These are phyloP conservation scores for Alectura lathami DNA, from an alignment of 2,113 vertebrate species.

Conservation along the genomic window DNA sequence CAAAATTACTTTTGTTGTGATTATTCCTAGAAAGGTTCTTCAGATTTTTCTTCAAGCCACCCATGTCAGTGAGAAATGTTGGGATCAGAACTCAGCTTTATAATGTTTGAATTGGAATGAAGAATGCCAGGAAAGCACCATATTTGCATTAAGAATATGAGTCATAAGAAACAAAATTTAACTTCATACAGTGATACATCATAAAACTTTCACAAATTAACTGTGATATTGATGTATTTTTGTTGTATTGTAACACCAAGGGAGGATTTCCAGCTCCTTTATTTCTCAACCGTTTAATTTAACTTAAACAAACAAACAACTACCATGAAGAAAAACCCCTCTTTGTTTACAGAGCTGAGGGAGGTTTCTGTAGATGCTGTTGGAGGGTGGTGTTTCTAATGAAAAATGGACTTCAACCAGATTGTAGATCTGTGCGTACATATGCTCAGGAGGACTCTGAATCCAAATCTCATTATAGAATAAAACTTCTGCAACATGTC, in stretches of 20 bases:
- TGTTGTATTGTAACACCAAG: background rate
- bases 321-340: background rate
- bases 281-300: background rate
- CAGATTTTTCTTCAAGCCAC: background rate
- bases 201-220: background rate
- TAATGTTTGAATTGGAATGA: background rate
- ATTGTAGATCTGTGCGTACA: background rate
- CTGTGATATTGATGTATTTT: background rate
- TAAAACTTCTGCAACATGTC: background rate
- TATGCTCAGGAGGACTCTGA: background rate
- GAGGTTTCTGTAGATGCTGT: background rate
- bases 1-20: background rate
- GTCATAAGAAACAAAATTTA: background rate
- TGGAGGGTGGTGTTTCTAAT: background rate
- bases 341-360: background rate
- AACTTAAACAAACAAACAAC: slow-evolving; percentile 23
- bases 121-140: background rate
- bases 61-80: background rate
- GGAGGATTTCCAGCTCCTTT: background rate
- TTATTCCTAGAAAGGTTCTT: background rate
- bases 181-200: background rate
- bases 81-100: background rate
- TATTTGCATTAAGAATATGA: background rate
- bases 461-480: background rate
- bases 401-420: background rate